Conservation (phyloP, 2,113 vertebrate genomes). For the Trematocara macrostoma region DNA sequence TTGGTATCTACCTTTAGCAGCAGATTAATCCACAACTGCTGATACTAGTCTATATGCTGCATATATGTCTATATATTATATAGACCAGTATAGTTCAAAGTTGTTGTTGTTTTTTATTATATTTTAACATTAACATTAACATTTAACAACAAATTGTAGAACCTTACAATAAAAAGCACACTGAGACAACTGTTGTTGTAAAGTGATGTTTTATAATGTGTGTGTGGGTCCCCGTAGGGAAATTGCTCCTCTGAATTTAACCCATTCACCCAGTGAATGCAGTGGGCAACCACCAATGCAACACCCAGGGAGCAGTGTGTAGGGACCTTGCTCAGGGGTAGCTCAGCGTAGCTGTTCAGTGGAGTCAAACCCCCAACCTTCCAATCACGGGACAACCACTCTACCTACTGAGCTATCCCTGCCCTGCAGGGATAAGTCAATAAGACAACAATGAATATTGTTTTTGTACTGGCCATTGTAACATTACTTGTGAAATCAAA, state of each 20-base stretch:
- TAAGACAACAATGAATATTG: not conserved
- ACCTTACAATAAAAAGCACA: not conserved
- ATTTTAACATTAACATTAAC: not conserved
- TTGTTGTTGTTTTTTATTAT: fast-evolving
- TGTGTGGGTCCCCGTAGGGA: not conserved
- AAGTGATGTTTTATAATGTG: not conserved
- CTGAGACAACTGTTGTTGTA: not conserved
- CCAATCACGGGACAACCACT: not conserved
- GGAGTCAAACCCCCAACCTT: not conserved
- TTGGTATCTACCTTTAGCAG: not conserved
- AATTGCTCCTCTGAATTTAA: not conserved
- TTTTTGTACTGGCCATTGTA: not conserved
- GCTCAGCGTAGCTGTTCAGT: not conserved
- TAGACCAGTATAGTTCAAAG: not conserved
- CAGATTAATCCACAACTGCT: not conserved
- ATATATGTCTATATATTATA: not conserved
- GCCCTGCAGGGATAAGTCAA: too few relatives aligned
- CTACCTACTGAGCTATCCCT: not conserved
- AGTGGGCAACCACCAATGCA: not conserved
- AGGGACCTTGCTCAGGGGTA: not conserved
- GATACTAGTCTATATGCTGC: not conserved
- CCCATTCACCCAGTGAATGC: not conserved
- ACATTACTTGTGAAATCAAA: not conserved
- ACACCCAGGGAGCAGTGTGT: not conserved
- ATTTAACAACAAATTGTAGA: not conserved